phyloP scores from a whole-genome alignment of 2,888 invertebrate species.

The Leptothorax acervorum region DNA sequence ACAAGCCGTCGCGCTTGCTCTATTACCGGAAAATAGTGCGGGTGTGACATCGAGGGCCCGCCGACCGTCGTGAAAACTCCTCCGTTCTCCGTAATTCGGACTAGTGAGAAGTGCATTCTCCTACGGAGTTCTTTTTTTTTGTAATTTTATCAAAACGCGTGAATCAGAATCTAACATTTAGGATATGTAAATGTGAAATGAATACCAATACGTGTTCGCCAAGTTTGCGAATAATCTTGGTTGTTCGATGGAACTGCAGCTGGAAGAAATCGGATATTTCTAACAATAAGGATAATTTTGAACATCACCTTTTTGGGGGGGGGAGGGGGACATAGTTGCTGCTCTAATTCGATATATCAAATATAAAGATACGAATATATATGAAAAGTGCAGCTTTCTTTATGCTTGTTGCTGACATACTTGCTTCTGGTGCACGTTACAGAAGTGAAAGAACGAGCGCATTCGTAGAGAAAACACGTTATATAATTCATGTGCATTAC shows the following conservation, averaged over 20 bases:
- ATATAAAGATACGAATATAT: neutral
- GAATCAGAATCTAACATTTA: neutral
- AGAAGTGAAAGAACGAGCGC: neutral
- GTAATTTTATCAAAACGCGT: neutral
- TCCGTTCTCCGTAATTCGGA: neutral
- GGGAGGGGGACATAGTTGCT: neutral
- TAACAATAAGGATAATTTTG: neutral
- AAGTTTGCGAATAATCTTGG: neutral
- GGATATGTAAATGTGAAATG: neutral
- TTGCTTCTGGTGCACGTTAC: conserved; percentile 1
- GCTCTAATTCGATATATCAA: neutral
- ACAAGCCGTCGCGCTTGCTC: conserved; percentile 76
- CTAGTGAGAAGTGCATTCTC: conserved; percentile 4
- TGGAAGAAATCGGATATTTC: neutral
- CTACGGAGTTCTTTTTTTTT: neutral
- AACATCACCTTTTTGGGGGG: neutral
- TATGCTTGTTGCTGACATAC: neutral
- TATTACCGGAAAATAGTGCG: conserved; percentile 74
- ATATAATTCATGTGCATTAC: neutral
- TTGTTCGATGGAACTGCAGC: neutral
- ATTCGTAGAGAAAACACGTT: neutral
- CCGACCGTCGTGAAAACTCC: conserved; percentile 18
- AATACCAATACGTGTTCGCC: neutral
- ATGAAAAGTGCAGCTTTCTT: neutral
- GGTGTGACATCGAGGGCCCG: conserved; percentile 6